Base-by-base conservation (phyloP, 2,888 invertebrate species). In the Andrena flavipes region DNA sequence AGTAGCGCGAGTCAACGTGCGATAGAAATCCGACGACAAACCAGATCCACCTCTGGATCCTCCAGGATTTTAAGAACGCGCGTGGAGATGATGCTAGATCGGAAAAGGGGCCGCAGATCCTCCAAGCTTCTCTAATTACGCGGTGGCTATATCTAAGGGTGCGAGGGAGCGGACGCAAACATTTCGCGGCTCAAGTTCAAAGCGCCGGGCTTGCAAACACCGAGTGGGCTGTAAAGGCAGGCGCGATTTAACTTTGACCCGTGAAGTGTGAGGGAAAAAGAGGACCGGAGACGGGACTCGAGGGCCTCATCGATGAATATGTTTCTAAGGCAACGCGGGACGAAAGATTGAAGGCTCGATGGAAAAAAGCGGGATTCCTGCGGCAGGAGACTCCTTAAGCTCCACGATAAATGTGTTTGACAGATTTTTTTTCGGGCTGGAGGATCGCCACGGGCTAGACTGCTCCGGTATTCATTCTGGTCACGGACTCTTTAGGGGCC, bases 181-280 rank as follows among this genome's bases (percentile, higher is more conserved):
- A 60, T 75, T 71, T 68, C 67, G 20, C 6, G 26, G 59, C 80
- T 82, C 80, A 67, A 76, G 76, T 81, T 73, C 81, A 76, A 82
- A 82, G 82, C 72, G 72, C 65, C 76, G 69, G 13, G 76, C 76
- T 74, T 49, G 70, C 73, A 69, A 65, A 73, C 69, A 74, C n/a
- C 49, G 23, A 42, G 20, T 56, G 16, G 16, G 59, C 20, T 20
- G 10, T 13, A 62, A 67, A 62, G 81, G 65, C 59, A 62, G 70
- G 7, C 64, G 35, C 48, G 76, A 69, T 83, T 83, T 83, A 76
- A 76, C 83, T 83, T 81, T 83, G 81, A 83, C 83, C 33, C 73
- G 65, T 72, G 73, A 70, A 76, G 81, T 76, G 83, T 76, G 73
- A 82, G 68, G 42, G 68, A 35, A 71, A 56, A 16, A 16, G 30